These are phyloP conservation scores for Poeciliopsis gracilis DNA, from an alignment of 2,797 vertebrate genomes.

Conservation along the genomic window DNA sequence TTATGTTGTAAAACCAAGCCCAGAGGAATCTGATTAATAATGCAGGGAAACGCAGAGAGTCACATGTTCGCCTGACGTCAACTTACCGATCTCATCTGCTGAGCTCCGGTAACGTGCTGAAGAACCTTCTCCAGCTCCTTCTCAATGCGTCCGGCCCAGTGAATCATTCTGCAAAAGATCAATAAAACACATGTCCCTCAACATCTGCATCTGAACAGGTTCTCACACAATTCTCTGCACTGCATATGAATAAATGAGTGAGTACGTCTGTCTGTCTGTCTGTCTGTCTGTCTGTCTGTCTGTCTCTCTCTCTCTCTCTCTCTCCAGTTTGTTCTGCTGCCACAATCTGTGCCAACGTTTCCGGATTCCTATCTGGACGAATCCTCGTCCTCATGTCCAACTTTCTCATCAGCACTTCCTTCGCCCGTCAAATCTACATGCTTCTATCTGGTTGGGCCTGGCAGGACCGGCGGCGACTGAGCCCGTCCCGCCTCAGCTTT, in stretches of 20 bases:
- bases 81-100: conserved; percentile 94
- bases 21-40: conserved; percentile 56
- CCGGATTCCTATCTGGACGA: conserved; percentile 34
- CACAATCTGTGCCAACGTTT: conserved; percentile 15
- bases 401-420: conserved; percentile 53
- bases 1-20: conserved; percentile 29
- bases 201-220: conserved; percentile 35
- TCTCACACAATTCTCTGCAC: conserved; percentile 26
- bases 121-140: conserved; percentile 97
- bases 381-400: conserved; percentile 40
- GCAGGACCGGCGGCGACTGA: conserved; percentile 34
- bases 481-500: conserved; percentile 47
- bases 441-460: conserved; percentile 53
- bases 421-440: conserved; percentile 39
- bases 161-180: conserved; percentile 89
- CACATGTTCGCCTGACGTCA: conserved; percentile 47
- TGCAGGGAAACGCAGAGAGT: conserved; percentile 42
- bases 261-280: conserved; percentile 20
- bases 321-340: conserved; percentile 29
- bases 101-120: conserved; percentile 92
- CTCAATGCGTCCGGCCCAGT: conserved; percentile 97
- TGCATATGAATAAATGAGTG: background rate
- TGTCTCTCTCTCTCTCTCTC: no score
- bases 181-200: conserved; percentile 46
- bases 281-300: conserved; percentile 2